Percentiles rank a stretch among this genome's conserved stretches.
Conservation (phyloP, 2,797 vertebrate genomes). For the Spondyliosoma cantharus region DNA sequence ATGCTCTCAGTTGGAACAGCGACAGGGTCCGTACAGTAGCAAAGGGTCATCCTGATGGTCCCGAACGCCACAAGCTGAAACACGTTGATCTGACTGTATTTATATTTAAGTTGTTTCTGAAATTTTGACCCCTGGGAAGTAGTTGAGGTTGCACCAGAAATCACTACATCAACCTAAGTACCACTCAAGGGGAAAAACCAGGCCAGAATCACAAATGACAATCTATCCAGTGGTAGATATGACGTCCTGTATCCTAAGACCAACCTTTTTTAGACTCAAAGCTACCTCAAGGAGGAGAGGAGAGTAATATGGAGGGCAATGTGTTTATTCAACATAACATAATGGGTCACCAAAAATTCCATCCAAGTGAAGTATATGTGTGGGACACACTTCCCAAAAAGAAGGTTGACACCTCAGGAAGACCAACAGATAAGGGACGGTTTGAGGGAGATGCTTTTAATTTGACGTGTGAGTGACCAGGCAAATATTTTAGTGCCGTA, state of each 20-base stretch:
- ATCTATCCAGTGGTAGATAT: not conserved
- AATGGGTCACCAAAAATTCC: too few relatives aligned
- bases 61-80: not conserved
- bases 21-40: slow-evolving; percentile 12
- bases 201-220: slow-evolving; percentile 11
- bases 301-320: too few relatives aligned
- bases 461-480: not conserved
- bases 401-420: not conserved
- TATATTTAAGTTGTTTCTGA: not conserved
- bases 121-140: not conserved
- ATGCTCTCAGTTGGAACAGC: slow-evolving; percentile 39
- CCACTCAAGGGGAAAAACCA: not conserved
- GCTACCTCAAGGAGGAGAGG: too few relatives aligned
- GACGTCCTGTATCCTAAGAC: not conserved
- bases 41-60: not conserved
- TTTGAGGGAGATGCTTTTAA: not conserved
- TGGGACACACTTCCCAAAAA: not conserved
- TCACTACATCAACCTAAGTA: too few relatives aligned
- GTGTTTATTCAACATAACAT: too few relatives aligned
- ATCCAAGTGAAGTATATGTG: too few relatives aligned
- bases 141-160: not conserved
- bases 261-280: not conserved
- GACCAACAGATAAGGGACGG: not conserved
- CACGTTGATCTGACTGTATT: not conserved
- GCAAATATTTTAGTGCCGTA: not conserved